Evolutionary conservation across 2,797 vertebrate genomes (phyloP).

Genomic region (Heterohyrax brucei): DNA sequence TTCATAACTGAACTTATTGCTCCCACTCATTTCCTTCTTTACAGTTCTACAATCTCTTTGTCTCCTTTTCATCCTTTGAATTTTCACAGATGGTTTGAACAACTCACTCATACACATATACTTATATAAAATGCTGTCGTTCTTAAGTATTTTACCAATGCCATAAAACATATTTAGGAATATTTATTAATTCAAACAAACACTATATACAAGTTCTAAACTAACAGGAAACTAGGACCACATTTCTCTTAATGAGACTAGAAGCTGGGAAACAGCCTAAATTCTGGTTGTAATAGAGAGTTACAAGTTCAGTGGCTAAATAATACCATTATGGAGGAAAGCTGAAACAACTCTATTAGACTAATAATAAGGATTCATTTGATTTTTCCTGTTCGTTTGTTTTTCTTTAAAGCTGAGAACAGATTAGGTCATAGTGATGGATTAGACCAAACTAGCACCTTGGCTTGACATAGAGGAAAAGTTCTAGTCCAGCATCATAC

Average conservation of each 20-base stretch:
- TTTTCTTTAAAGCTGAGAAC: conserved; percentile 56
- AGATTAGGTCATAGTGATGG: conserved; percentile 69
- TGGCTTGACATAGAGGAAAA: conserved; percentile 20
- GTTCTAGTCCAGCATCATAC: background rate
- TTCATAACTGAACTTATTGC: background rate
- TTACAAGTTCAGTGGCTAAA: conserved; percentile 79
- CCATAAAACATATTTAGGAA: conserved; percentile 15
- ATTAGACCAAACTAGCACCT: background rate
- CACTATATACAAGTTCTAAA: conserved; percentile 40
- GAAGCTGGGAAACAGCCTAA: conserved; percentile 70
- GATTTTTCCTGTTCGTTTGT: conserved; percentile 55
- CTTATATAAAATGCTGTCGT: background rate
- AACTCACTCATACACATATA: background rate
- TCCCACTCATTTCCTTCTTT: background rate
- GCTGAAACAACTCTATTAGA: conserved; percentile 74
- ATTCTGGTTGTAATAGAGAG: conserved; percentile 66
- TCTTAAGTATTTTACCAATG: conserved; percentile 49
- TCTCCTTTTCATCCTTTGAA: background rate
- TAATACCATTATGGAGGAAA: conserved; percentile 67
- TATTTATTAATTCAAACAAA: conserved; percentile 63
- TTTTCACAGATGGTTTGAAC: background rate
- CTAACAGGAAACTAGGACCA: conserved; percentile 48
- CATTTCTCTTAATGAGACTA: conserved; percentile 78
- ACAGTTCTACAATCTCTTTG: background rate
- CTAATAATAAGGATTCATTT: conserved; percentile 68